Conservation (phyloP, 1,140 invertebrate genomes). For the Hyles vespertilio region DNA sequence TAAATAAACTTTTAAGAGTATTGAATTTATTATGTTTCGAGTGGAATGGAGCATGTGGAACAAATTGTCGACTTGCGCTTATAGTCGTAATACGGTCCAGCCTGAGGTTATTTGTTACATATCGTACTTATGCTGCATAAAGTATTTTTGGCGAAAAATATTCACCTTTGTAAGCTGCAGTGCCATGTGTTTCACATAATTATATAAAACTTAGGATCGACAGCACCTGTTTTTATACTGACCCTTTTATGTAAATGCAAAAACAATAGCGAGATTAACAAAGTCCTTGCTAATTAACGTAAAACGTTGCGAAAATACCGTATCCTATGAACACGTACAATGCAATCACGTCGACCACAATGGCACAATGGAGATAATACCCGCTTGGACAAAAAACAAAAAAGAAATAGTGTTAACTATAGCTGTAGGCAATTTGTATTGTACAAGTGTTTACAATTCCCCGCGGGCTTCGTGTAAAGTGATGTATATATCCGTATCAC, state of each 20-base stretch:
- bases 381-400: not conserved
- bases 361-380: slow-evolving; percentile 17
- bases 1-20: no score
- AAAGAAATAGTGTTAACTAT: not conserved
- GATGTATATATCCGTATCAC: slow-evolving; percentile 3
- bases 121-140: slow-evolving; percentile 12
- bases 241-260: no score
- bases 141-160: slow-evolving; percentile 7
- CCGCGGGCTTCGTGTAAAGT: not conserved
- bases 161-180: no score
- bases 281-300: no score
- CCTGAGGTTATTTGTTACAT: slow-evolving; percentile 14
- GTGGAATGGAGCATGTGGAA: slow-evolving; percentile 25
- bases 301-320: no score
- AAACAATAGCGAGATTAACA: no score
- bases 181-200: no score
- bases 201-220: no score
- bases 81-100: slow-evolving; percentile 23
- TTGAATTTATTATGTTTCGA: not conserved
- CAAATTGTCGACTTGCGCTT: slow-evolving; percentile 32
- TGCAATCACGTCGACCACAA: slow-evolving; percentile 10
- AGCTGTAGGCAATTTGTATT: not conserved
- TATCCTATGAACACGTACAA: slow-evolving; percentile 1
- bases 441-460: not conserved
- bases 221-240: no score